Base-by-base conservation (phyloP, 2,888 invertebrate genomes). In the Notodonta dromedarius region DNA sequence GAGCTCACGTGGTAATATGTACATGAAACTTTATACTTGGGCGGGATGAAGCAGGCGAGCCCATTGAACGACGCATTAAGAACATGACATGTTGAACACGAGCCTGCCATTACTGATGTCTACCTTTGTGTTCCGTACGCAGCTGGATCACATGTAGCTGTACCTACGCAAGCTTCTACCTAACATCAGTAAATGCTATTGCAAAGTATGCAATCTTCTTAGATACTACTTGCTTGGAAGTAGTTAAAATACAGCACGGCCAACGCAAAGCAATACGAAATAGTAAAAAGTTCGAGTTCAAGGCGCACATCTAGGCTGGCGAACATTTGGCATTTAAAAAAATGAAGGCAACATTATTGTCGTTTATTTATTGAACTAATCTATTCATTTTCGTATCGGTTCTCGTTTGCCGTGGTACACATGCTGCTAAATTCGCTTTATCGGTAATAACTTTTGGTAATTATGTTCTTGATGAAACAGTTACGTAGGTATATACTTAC, bases 21-120 rank as follows among this genome's bases (percentile, higher is more conserved):
- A 73, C 79, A 80, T 82, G 84, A 83, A 87, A 88, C 87, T 88
- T 88, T 79, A 81, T 80, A 86, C 82, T 83, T 76, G 71, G 74
- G 78, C 66, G 78, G 71, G 73, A 77, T 79, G 77, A 77, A 66
- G 77, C 75, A 75, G 74, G 69, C 79, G 78, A 72, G 72, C 58
- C 67, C 71, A 79, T 79, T 73, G 73, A 76, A 71, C 73, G 77
- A 67, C 70, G 71, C 73, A 74, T 75, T 75, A 71, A 74, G 70
- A 71, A 70, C 71, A 61, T 74, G 74, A 69, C 69, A 65, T 70
- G 70, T 61, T 67, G 69, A 67, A 72, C 63, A 71, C 67, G 66
- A 70, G 71, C 67, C 65, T 59, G 66, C 61, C 65, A 69, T 71
- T 65, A 69, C 66, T 58, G 56, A 59, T 57, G 57, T 32, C 11